These are phyloP conservation scores for Nasonia longicornis DNA, from an alignment of 1,140 invertebrate genomes.

Conservation along the genomic window DNA sequence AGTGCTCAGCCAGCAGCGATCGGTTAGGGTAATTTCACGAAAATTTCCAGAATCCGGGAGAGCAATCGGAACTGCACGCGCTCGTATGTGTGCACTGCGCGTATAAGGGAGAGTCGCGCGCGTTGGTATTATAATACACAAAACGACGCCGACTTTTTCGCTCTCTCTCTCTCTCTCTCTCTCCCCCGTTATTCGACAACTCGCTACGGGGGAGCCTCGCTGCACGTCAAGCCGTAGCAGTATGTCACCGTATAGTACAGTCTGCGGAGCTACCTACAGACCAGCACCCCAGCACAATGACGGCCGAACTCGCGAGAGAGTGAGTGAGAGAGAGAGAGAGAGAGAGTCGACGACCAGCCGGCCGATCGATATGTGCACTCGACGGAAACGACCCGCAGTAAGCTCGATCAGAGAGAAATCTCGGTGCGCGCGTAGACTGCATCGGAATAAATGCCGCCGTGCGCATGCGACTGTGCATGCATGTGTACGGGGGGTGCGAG, in stretches of 20 bases:
- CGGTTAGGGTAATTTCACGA: constrained; percentile 63
- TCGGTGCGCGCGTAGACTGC: constrained; percentile 42
- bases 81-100: background rate
- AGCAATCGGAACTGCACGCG: background rate
- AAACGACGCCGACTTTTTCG: background rate
- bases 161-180: constrained; percentile 14
- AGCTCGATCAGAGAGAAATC: constrained; percentile 64
- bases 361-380: constrained; percentile 68
- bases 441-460: constrained; percentile 7
- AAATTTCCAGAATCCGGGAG: constrained; percentile 61
- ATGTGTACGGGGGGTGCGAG: background rate
- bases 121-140: too few relatives aligned
- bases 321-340: background rate
- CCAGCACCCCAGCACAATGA: constrained; percentile 63
- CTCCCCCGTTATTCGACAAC: constrained; percentile 1
- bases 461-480: background rate
- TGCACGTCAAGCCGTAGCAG: constrained; percentile 59
- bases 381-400: constrained; percentile 57
- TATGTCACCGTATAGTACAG: constrained; percentile 59
- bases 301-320: constrained; percentile 19
- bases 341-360: background rate
- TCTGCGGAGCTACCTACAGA: constrained; percentile 52
- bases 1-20: constrained; percentile 56
- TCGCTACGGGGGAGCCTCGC: constrained; percentile 47
- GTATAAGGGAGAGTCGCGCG: background rate